Conservation (phyloP, 2,888 invertebrate genomes). For the Tetramorium bicarinatum region DNA sequence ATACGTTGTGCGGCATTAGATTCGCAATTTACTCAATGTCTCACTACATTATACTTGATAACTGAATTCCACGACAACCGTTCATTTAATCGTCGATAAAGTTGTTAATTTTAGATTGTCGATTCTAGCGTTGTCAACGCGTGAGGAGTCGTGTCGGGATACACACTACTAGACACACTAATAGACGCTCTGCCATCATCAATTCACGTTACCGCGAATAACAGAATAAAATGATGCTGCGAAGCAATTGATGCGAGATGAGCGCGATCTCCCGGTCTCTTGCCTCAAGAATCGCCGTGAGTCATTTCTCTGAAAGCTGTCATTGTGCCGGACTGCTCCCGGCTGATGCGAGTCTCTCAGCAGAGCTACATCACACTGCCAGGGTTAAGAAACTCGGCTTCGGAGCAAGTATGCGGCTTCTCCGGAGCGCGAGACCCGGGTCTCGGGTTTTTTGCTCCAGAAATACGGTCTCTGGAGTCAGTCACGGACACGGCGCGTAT, state of each 20-base stretch:
- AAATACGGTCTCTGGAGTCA: conserved; percentile 79
- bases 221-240: conserved; percentile 32
- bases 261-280: conserved; percentile 33
- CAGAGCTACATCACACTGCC: conserved; percentile 39
- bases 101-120: conserved; percentile 38
- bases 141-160: not conserved
- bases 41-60: not conserved
- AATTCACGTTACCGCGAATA: conserved; percentile 29
- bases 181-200: conserved; percentile 22
- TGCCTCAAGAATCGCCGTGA: conserved; percentile 39
- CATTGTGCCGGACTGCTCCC: conserved; percentile 74
- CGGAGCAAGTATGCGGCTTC: conserved; percentile 59
- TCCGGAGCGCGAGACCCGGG: conserved; percentile 49
- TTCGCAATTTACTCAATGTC: conserved; percentile 4
- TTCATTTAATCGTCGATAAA: conserved; percentile 19
- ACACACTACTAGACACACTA: not conserved
- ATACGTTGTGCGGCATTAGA: not conserved
- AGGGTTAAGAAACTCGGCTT: conserved; percentile 59
- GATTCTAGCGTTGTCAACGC: not conserved
- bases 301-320: conserved; percentile 75
- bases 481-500: conserved; percentile 74
- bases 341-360: conserved; percentile 57
- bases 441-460: conserved; percentile 78
- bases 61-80: conserved; percentile 6
- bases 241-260: conserved; percentile 52